These are phyloP conservation scores for Parazoanthus atlanticus DNA, from an alignment of 92 coral and sea anemone species.

Conservation along the genomic window DNA sequence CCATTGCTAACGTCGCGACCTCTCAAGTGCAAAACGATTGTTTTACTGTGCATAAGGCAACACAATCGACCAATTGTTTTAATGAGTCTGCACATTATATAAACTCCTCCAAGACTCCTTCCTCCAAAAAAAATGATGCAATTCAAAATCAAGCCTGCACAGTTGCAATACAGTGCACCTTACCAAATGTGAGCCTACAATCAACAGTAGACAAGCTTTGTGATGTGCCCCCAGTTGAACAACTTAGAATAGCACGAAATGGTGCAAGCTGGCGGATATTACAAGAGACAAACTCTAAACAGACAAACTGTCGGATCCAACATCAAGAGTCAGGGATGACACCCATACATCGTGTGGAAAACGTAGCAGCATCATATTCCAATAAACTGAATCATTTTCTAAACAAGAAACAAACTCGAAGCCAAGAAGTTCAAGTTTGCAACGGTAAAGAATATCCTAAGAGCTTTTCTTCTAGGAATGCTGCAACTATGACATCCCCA, in stretches of 20 bases:
- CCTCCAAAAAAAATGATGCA: neutral
- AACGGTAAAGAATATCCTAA: neutral
- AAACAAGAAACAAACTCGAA: neutral
- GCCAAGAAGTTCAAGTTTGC: slow-evolving; percentile 14
- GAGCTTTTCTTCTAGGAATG: neutral
- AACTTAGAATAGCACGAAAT: neutral
- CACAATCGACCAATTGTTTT: neutral
- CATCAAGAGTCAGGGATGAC: neutral
- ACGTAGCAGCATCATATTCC: neutral
- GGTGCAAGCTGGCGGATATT: neutral
- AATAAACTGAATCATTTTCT: neutral
- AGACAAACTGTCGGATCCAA: neutral
- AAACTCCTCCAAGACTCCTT: neutral
- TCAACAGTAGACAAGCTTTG: neutral
- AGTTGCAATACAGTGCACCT: slow-evolving; percentile 12
- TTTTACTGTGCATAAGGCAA: neutral
- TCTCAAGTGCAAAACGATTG: neutral
- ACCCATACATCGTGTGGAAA: neutral
- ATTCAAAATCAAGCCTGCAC: neutral
- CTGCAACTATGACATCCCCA: slow-evolving; percentile 1
- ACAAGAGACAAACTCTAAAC: neutral
- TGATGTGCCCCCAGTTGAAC: neutral
- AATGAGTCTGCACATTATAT: neutral
- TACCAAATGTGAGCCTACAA: neutral
- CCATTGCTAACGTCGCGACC: neutral